phyloP scores from a whole-genome alignment of 2,888 invertebrate species.

The Stictocephala bisonia region DNA sequence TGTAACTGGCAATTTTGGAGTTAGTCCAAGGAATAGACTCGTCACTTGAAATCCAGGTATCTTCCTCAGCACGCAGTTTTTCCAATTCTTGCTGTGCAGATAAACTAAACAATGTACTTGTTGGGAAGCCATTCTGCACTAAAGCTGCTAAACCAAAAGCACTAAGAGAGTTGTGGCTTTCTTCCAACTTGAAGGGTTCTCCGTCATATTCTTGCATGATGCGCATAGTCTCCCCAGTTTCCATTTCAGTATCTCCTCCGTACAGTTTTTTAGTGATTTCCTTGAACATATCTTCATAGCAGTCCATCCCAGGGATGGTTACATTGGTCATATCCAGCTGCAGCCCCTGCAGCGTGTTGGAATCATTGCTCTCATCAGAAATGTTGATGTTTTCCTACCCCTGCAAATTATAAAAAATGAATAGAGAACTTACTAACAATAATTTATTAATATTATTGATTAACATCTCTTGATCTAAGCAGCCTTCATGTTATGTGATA shows the following conservation, averaged over 20 bases:
- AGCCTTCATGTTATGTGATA: too few species aligned
- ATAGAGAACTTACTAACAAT: too few species aligned
- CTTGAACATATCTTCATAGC: slow-evolving; percentile 88
- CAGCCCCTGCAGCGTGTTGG: slow-evolving; percentile 16
- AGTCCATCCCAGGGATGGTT: slow-evolving; percentile 71
- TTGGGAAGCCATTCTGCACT: slow-evolving; percentile 80
- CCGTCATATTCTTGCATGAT: slow-evolving; percentile 67
- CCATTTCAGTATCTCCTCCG: slow-evolving; percentile 74
- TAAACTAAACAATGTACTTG: slow-evolving; percentile 63
- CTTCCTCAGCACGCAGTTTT: slow-evolving; percentile 59
- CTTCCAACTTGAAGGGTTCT: slow-evolving; percentile 64
- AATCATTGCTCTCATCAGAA: slow-evolving; percentile 28
- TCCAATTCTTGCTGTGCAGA: slow-evolving; percentile 38
- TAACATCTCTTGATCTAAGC: too few species aligned
- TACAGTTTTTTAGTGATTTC: slow-evolving; percentile 93
- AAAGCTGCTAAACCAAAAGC: slow-evolving; percentile 74
- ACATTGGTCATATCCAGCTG: slow-evolving; percentile 55
- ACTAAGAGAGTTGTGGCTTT: slow-evolving; percentile 60
- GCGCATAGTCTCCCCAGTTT: slow-evolving; percentile 52
- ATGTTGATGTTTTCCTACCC: slow-evolving; percentile 11
- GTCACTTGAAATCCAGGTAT: slow-evolving; percentile 76
- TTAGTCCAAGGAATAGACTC: slow-evolving; percentile 80
- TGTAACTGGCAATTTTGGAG: slow-evolving; percentile 84
- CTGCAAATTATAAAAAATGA: not conserved
- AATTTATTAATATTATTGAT: too few species aligned